Base-by-base conservation (phyloP, 1,140 invertebrate species). In the Drepana arcuata region DNA sequence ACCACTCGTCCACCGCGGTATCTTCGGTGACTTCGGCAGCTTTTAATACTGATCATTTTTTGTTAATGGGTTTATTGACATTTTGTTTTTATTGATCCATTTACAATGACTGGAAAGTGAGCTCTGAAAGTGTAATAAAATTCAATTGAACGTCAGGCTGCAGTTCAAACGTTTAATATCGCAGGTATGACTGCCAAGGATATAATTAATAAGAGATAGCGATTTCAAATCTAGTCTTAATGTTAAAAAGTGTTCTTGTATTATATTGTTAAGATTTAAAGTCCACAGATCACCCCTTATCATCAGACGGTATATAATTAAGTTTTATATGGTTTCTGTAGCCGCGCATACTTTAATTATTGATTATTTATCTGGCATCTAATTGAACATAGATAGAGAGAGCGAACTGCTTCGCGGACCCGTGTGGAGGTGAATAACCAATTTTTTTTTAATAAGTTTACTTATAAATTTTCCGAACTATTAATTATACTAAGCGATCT, bases 91-190 rank as follows among this genome's bases (percentile, higher is more conserved):
- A 21, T 5, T 5, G 18, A n/a, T 21, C 18, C 18, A 21, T 9
- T 5, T 21, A 21, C 4, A 5, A 4, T 21, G 9, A 21, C 4
- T 21, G 9, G 18, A 9, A 21, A 5, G 9, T 21, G 18, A 5
- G 9, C 4, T 21, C 4, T 4, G 9, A 21, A 21, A 21, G n/a
- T n/a, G n/a, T n/a, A 5, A 21, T 21, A 21, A 4, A 21, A 9
- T 21, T 21, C 4, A 21, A 21, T 21, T 5, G 4, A 21, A 5
- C 18, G 18, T 21, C 4, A 21, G 18, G 9, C 28, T 37, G 35
- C 33, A 46, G 32, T 46, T 30, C 40, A 37, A 44, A 47, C 37
- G 32, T 46, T 55, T 47, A 50, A 50, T 55, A 55, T 55, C 28
- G 41, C 49, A 48, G 45, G 45, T 48, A 45, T 26, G 14, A n/a